A percentile compares a stretch with the other conserved stretches of the same genome.
Conservation (phyloP, 2,797 vertebrate genomes). For the Odontamblyopus rebecca region DNA sequence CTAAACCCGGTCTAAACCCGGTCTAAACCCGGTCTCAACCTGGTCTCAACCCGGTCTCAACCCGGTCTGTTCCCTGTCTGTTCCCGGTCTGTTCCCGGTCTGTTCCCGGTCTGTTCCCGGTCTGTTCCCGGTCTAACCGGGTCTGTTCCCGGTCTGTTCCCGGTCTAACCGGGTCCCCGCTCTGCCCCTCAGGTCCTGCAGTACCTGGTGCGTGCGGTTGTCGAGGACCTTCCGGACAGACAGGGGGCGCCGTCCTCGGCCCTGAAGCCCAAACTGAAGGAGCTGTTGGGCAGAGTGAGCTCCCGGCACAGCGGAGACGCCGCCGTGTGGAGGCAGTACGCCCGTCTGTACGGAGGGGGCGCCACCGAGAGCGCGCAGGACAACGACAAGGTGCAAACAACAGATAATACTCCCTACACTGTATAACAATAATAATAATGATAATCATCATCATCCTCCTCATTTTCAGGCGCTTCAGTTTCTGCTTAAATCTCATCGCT, state of each 20-base stretch:
- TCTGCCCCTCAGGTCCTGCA: conserved; percentile 79
- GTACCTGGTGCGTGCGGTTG: conserved; percentile 85
- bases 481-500: conserved; percentile 90
- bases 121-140: too few species aligned
- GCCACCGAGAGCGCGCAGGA: conserved; percentile 70
- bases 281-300: conserved; percentile 88
- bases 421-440: too few species aligned
- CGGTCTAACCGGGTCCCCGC: too few species aligned
- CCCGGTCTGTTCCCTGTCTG: too few species aligned
- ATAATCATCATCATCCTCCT: too few species aligned
- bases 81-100: too few species aligned
- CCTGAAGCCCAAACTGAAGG: conserved; percentile 80
- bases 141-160: too few species aligned
- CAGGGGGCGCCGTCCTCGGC: conserved; percentile 70
- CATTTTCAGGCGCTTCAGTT: conserved; percentile 85
- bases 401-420: too few species aligned
- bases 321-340: conserved; percentile 88
- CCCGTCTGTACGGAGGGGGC: conserved; percentile 84
- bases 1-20: too few species aligned
- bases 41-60: too few species aligned
- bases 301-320: conserved; percentile 83
- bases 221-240: conserved; percentile 78
- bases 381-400: conserved; percentile 83
- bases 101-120: too few species aligned
- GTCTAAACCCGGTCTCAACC: too few species aligned